Evolutionary conservation across 2,797 vertebrate species (phyloP), one percentile per base, ranked within the genome.

Genomic region (Australoheros facetus): DNA sequence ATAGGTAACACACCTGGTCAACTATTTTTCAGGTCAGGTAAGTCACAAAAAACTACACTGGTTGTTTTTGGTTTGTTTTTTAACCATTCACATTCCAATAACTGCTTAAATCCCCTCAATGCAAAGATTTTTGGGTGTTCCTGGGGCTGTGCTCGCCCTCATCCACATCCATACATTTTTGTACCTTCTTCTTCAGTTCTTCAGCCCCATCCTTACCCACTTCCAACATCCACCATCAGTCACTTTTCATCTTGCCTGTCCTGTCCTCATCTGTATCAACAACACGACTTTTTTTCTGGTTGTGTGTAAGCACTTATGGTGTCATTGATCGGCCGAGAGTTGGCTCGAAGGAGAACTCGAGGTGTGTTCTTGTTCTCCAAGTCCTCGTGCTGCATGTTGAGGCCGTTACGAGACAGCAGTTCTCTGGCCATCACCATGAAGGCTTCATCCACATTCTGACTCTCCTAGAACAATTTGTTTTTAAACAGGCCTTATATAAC

Each of bases 351-450:
- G 10, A 92, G 84, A 34, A 92, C 8, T 7, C 42, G 72, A 5
- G 88, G 88, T 0, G 56, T 30, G 32, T 5, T 2, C 21, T 11
- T 16, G 53, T 37, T 66, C 6, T 75, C 70, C 0, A 1, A 0
- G 8, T 85, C 86, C 6, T 10, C 86, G 58, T 88, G 90, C 16
- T 91, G 91, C 82, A 95, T 58, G 0, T 70, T 4, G 1, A 90
- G 91, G 79, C 94, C 94, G 1, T 95, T 95, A 23, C 94, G 93
- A 51, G 81, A 84, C 77, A 95, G 69, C 77, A 95, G 90, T 86
- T 95, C 94, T 28, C 80, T 83, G 72, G 94, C 94, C 91, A 94
- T 95, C 93, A 95, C 82, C 85, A 91, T 69, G 81, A 95, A 95
- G 75, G 92, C 93, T 13, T 94, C 91, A 1, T 95, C 92, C 39